Evolutionary conservation across 2,113 vertebrate genomes (phyloP).

Genomic region (Nannospalax galili): DNA sequence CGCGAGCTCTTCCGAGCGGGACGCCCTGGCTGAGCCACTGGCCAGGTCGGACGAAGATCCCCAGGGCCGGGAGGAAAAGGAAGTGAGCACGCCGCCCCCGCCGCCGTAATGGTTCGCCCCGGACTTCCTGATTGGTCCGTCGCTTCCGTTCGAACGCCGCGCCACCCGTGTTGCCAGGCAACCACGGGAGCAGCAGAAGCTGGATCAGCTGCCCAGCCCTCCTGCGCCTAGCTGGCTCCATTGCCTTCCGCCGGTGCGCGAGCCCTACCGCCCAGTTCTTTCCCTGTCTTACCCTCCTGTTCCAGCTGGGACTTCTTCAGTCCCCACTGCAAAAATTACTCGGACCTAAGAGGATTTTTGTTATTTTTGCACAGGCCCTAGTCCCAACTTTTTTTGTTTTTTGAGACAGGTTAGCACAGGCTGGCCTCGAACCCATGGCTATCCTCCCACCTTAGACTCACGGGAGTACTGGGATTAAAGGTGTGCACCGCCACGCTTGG

Average conservation of each 20-base stretch:
- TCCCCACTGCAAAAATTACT: not conserved
- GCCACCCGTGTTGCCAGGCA: constrained; percentile 70
- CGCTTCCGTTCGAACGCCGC: constrained; percentile 80
- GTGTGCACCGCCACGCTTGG: not conserved
- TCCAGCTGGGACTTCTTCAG: not conserved
- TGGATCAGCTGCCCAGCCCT: not conserved
- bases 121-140: constrained; percentile 79
- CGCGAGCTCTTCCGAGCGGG: not conserved
- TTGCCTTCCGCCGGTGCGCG: not conserved
- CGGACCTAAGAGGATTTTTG: not conserved
- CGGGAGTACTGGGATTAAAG: not conserved
- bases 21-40: not conserved
- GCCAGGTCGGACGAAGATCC: not conserved
- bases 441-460: too few relatives aligned
- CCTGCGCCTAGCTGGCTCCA: accelerated
- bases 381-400: not conserved
- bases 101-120: constrained; percentile 76
- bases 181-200: not conserved
- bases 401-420: not conserved
- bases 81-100: constrained; percentile 5
- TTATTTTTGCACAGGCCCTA: not conserved
- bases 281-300: not conserved
- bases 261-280: not conserved
- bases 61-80: constrained; percentile 30
- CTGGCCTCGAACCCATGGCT: not conserved